phyloP scores from a whole-genome alignment of 1,140 invertebrate species.

The Sycophaga agraensis region DNA sequence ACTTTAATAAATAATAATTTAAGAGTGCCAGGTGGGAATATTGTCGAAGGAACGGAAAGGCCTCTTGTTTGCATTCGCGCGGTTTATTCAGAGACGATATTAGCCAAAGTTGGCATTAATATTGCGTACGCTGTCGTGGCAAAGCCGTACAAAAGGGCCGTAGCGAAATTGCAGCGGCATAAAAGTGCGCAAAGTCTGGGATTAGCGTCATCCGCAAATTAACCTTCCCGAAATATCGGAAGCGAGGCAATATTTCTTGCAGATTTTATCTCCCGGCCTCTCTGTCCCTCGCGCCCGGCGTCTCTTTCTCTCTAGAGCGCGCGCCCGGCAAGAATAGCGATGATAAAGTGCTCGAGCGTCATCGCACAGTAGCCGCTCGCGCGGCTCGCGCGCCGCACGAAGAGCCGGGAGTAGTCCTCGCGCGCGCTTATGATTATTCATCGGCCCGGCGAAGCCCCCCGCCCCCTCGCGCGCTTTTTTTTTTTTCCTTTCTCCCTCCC shows the following conservation, averaged over 20 bases:
- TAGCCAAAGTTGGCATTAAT: conserved; percentile 17
- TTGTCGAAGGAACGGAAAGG: too few species aligned
- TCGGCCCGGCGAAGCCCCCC: conserved; percentile 34
- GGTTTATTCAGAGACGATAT: conserved; percentile 8
- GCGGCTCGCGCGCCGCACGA: conserved; percentile 1
- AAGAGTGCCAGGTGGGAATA: too few species aligned
- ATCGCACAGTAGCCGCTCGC: conserved; percentile 11
- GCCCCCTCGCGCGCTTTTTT: neutral
- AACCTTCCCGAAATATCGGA: conserved; percentile 30
- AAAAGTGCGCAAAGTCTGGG: conserved; percentile 30
- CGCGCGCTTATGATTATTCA: conserved; percentile 47
- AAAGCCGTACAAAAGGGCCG: conserved; percentile 23
- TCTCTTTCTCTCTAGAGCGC: neutral
- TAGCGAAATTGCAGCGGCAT: conserved; percentile 21
- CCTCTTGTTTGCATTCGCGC: neutral
- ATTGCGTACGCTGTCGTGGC: conserved; percentile 8
- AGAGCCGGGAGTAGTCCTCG: conserved; percentile 28
- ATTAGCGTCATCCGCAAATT: conserved; percentile 33
- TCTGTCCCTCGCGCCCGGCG: neutral
- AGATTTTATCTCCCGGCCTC: conserved; percentile 26
- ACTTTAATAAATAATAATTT: too few species aligned
- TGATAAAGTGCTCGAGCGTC: conserved; percentile 27
- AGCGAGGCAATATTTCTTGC: conserved; percentile 32
- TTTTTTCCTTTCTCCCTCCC: too few species aligned
- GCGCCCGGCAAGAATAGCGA: conserved; percentile 26